Percentiles rank a stretch among this genome's conserved stretches.
Conservation (phyloP, 2,113 vertebrate species). For the Diglossa brunneiventris region DNA sequence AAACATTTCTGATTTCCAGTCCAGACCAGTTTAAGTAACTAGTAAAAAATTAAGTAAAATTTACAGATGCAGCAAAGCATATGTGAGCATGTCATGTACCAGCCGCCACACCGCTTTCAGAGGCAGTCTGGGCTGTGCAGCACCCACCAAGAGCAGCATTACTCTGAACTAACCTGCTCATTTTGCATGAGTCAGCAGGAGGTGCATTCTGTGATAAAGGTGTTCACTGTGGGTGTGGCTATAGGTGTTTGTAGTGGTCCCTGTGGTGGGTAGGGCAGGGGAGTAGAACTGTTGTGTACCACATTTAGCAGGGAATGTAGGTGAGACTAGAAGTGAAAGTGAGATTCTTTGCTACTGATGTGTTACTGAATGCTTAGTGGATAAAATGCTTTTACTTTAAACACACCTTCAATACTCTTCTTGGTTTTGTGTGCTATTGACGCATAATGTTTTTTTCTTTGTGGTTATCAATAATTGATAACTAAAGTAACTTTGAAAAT, state of each 20-base stretch:
- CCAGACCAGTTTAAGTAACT: not conserved
- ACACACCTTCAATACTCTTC: not conserved
- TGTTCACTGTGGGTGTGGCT: not conserved
- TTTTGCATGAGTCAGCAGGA: not conserved
- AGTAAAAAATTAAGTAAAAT: not conserved
- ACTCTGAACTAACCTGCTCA: not conserved
- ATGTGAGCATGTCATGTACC: fast-evolving
- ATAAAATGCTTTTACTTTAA: not conserved
- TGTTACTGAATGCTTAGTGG: not conserved
- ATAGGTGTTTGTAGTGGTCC: not conserved
- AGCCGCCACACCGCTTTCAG: not conserved
- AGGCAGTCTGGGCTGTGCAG: not conserved
- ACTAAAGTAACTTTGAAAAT: not conserved
- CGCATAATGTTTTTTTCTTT: not conserved
- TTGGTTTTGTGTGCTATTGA: not conserved
- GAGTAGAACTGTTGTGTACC: too few relatives aligned
- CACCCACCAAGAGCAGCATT: fast-evolving
- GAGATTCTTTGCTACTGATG: not conserved
- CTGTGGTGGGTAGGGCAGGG: not conserved
- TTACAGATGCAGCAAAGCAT: not conserved
- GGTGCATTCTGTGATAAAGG: not conserved
- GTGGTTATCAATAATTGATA: not conserved
- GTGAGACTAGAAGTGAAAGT: not conserved
- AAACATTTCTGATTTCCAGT: not conserved
- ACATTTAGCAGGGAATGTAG: not conserved